phyloP scores from a whole-genome alignment of 2,113 vertebrate species.

The Laticauda laticaudata region DNA sequence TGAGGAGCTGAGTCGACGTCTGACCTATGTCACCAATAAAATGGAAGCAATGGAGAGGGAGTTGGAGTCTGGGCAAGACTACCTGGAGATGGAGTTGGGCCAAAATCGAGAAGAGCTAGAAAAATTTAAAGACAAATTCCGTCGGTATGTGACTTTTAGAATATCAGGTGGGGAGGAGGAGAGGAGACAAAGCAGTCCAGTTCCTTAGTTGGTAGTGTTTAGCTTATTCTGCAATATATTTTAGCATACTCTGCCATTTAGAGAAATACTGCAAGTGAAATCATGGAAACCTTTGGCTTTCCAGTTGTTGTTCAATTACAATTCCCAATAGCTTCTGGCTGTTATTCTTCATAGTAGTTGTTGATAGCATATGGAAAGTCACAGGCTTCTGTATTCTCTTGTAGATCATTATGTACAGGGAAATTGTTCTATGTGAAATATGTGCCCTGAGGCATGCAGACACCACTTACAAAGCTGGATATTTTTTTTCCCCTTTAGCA shows the following conservation, averaged over 20 bases:
- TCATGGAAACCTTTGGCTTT: neutral
- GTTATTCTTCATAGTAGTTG: neutral
- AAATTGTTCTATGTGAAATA: neutral
- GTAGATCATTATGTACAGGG: neutral
- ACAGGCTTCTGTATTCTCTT: neutral
- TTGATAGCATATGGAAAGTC: neutral
- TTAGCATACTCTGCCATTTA: neutral
- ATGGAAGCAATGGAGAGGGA: conserved; percentile 93
- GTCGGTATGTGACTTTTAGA: conserved; percentile 74
- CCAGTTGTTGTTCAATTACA: neutral
- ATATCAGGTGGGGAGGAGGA: neutral
- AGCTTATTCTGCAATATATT: neutral
- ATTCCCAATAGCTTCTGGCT: neutral
- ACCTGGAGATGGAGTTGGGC: conserved; percentile 90
- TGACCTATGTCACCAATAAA: conserved; percentile 87
- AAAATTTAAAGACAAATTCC: conserved; percentile 97
- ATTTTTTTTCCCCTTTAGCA: neutral
- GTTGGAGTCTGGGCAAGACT: conserved; percentile 88
- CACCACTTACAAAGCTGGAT: neutral
- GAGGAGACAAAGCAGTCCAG: neutral
- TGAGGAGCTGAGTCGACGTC: conserved; percentile 85
- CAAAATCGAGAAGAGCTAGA: conserved; percentile 92
- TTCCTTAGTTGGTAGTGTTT: neutral
- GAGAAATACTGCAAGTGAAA: neutral
- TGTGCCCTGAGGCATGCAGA: neutral